A percentile compares a stretch with the other conserved stretches of the same genome.
These are phyloP conservation scores for Pangasius macronema DNA, from an alignment of 2,797 vertebrate genomes.

Conservation along the genomic window DNA sequence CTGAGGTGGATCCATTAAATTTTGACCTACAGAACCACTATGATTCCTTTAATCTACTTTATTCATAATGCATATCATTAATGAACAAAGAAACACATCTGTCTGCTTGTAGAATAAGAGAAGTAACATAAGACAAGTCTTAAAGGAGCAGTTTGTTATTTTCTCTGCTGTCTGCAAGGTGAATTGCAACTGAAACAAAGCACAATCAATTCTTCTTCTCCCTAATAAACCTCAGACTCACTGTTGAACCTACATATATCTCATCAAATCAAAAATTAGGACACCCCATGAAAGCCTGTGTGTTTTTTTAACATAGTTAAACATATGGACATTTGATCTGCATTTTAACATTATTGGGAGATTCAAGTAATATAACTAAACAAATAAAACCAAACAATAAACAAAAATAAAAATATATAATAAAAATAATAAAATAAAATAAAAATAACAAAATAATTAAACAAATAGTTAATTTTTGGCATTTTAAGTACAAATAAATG, in stretches of 20 bases:
- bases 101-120: neutral
- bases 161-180: neutral
- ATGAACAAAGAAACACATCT: neutral
- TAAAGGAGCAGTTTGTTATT: neutral
- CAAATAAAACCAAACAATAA: too few species aligned
- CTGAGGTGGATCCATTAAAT: slow-evolving; percentile 78
- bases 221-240: neutral
- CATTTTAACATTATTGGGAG: too few species aligned
- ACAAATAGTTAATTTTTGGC: too few species aligned
- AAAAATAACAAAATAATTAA: too few species aligned
- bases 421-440: too few species aligned
- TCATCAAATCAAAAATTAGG: too few species aligned
- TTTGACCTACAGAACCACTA: slow-evolving; percentile 33
- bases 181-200: neutral
- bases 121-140: neutral
- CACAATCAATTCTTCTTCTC: neutral
- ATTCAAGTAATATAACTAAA: too few species aligned
- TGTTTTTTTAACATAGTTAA: too few species aligned
- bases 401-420: too few species aligned
- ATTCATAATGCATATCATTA: slow-evolving; percentile 10
- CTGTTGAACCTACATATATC: neutral
- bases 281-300: too few species aligned
- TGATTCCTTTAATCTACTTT: slow-evolving; percentile 18
- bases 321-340: too few species aligned
- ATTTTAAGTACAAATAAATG: too few species aligned